Percentiles rank a stretch among this genome's conserved stretches.
Conservation (phyloP, 2,113 vertebrate species). For the Catagonus wagneri region DNA sequence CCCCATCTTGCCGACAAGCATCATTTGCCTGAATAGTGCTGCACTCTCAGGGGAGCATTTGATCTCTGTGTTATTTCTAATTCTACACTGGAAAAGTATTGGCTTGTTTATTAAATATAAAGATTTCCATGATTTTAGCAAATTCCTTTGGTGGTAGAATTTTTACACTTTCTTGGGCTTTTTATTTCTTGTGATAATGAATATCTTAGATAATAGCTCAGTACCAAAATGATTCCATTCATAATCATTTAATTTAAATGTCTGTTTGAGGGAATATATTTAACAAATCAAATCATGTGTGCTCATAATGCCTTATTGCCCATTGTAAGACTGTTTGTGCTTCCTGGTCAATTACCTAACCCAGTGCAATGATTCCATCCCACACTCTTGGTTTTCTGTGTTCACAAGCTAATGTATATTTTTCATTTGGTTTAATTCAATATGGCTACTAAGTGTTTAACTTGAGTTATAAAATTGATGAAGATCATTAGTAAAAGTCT, state of each 20-base stretch:
- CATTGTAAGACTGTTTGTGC: neutral
- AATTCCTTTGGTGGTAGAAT: neutral
- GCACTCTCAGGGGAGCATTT: neutral
- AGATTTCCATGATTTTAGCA: slow-evolving; percentile 35
- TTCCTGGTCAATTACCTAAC: slow-evolving; percentile 23
- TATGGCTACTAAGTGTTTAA: neutral
- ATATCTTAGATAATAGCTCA: slow-evolving; percentile 32
- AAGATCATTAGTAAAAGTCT: slow-evolving; percentile 44
- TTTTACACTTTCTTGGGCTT: neutral
- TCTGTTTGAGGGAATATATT: slow-evolving; percentile 44
- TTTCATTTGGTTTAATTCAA: slow-evolving; percentile 59
- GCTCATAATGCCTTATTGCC: neutral
- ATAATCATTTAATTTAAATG: slow-evolving; percentile 59
- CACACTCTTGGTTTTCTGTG: neutral
- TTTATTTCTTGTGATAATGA: slow-evolving; percentile 37
- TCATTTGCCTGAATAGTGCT: neutral
- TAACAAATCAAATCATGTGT: slow-evolving; percentile 19
- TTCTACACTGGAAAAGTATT: slow-evolving; percentile 52
- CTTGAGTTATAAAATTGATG: slow-evolving; percentile 53
- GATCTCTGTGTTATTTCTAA: neutral
- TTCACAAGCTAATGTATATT: slow-evolving; percentile 12
- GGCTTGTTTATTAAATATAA: slow-evolving; percentile 45
- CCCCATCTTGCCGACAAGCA: neutral
- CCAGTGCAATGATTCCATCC: neutral
- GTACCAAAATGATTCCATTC: slow-evolving; percentile 10